These are phyloP conservation scores for Dicaeum eximium DNA, from an alignment of 2,113 vertebrate genomes.

Conservation along the genomic window DNA sequence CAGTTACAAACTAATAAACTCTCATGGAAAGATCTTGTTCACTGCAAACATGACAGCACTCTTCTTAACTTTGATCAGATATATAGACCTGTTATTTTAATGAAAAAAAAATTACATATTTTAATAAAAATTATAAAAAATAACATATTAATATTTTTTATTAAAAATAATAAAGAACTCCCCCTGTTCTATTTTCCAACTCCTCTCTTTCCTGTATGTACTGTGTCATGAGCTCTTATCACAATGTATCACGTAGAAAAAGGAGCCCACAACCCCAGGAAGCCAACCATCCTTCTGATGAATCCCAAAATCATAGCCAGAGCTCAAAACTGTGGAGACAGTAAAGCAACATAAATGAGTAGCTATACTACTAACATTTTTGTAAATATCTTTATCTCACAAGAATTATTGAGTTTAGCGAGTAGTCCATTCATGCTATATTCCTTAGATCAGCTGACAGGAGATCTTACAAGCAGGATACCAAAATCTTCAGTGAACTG, in stretches of 20 bases:
- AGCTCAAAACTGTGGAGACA: background rate
- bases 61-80: background rate
- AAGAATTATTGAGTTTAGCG: background rate
- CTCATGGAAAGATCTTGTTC: background rate
- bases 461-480: background rate
- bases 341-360: background rate
- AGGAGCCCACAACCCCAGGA: background rate
- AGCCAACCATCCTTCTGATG: background rate
- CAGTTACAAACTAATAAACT: background rate
- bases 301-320: background rate
- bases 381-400: background rate
- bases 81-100: background rate
- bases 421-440: background rate
- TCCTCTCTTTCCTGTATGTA: background rate
- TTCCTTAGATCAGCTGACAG: background rate
- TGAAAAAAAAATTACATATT: no score
- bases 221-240: background rate
- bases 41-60: background rate
- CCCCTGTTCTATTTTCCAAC: background rate
- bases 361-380: background rate
- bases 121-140: no score
- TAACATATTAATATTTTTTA: no score
- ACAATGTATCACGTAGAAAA: background rate
- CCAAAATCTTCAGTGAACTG: background rate
- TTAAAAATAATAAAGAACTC: background rate